Conservation (phyloP, 2,797 vertebrate species). For the Sebastes itinus region DNA sequence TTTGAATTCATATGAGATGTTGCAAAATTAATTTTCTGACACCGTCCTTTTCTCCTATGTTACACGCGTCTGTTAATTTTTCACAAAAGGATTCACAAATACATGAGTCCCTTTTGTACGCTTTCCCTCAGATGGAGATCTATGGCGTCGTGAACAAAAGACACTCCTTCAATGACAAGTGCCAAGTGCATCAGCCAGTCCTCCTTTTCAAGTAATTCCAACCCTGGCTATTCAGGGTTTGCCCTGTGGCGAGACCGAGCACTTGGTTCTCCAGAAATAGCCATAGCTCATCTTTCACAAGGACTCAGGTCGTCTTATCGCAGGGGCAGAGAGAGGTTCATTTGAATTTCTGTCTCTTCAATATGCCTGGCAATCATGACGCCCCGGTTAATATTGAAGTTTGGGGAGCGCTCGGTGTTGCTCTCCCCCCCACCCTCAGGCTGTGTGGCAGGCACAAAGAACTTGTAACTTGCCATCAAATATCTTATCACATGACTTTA, state of each 20-base stretch:
- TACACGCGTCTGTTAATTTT: slow-evolving; percentile 62
- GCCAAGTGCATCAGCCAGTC: slow-evolving; percentile 81
- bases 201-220: slow-evolving; percentile 85
- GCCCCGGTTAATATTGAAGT: slow-evolving; percentile 81
- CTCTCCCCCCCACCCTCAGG: slow-evolving; percentile 43
- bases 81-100: slow-evolving; percentile 75
- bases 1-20: slow-evolving; percentile 45
- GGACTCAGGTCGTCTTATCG: slow-evolving; percentile 86
- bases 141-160: slow-evolving; percentile 80
- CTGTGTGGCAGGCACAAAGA: slow-evolving; percentile 56
- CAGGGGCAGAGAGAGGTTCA: slow-evolving; percentile 70
- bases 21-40: slow-evolving; percentile 61
- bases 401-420: slow-evolving; percentile 73
- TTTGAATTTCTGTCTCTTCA: slow-evolving; percentile 83
- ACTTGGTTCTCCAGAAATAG: slow-evolving; percentile 86
- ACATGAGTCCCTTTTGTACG: slow-evolving; percentile 69
- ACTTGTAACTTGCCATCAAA: slow-evolving; percentile 77
- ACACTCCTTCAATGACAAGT: slow-evolving; percentile 84
- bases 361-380: slow-evolving; percentile 76
- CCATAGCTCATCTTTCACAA: slow-evolving; percentile 87
- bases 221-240: slow-evolving; percentile 86
- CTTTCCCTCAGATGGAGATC: slow-evolving; percentile 78
- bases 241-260: slow-evolving; percentile 85
- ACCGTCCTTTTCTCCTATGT: slow-evolving; percentile 15
- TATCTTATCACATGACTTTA: slow-evolving; percentile 71